Base-by-base conservation (phyloP, 2,797 vertebrate species). In the Rhinoraja longicauda region DNA sequence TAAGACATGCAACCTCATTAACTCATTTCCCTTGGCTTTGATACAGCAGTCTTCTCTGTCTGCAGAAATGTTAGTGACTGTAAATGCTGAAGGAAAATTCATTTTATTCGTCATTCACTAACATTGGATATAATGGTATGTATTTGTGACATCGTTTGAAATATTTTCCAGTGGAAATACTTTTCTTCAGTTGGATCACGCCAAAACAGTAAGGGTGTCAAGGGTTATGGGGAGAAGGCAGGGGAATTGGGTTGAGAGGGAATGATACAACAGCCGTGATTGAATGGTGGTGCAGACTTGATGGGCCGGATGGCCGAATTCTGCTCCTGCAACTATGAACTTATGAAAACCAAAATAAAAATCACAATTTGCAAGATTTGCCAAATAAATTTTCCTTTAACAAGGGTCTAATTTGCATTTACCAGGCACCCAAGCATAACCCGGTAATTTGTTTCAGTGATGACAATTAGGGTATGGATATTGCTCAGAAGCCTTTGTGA, bases 41-140 rank as follows among this genome's bases (percentile, higher is more conserved):
- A 88, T 36, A 64, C 59, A 88, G 84, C 59, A 88, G 84, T 19
- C 36, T 88, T 57, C 84, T 64, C 29, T 32, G 84, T 84, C 57
- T 59, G 64, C 84, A 88, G 45, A 88, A 32, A n/a, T 64, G 5
- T 32, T 64, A 32, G 59, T 64, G n/a, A 8, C 19, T 64, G 57
- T 64, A 86, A 86, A 86, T 21, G 17, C n/a, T 8, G 29, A 13
- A 32, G 59, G 15, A 86, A 62, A n/a, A 64, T 86, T 32, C 32
- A 29, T 13, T 32, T 32, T 32, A 4, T 64, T 64, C 64, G 59
- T 17, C 86, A 64, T 7, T 32, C 62, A n/a, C 82, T 57, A 26
- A 59, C 29, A 3, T 29, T 26, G 57, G 45, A 10, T 82, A 24
- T 26, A 82, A 39, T 62, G 10, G 13, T 78, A 10, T 36, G 17